phyloP scores from a whole-genome alignment of 92 coral and sea anemone species.

The Zoanthus gigantus region DNA sequence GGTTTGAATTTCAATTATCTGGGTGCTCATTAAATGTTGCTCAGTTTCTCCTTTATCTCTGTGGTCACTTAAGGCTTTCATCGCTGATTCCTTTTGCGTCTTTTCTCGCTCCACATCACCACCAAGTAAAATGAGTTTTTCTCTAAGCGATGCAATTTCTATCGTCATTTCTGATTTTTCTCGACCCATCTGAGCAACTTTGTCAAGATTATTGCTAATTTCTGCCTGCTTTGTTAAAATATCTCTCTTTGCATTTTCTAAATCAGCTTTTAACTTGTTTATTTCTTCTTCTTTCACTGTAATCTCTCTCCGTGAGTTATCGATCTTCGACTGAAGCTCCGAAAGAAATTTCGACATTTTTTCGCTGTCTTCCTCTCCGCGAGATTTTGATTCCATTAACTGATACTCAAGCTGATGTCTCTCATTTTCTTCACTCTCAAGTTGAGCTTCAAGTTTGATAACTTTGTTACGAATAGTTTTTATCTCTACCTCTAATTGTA shows the following conservation, averaged over 20 bases:
- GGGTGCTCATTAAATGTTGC: slow-evolving; percentile 66
- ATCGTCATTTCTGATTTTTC: slow-evolving; percentile 94
- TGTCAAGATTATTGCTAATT: slow-evolving; percentile 74
- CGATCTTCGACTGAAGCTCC: slow-evolving; percentile 80
- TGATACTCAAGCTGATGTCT: slow-evolving; percentile 72
- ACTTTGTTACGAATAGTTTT: slow-evolving; percentile 72
- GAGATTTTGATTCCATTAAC: slow-evolving; percentile 67
- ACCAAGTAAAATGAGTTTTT: slow-evolving; percentile 74
- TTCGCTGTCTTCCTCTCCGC: slow-evolving; percentile 72
- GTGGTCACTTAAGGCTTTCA: slow-evolving; percentile 65
- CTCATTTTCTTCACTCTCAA: slow-evolving; percentile 74
- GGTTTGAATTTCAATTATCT: slow-evolving; percentile 72
- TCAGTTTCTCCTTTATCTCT: slow-evolving; percentile 76
- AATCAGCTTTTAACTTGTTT: slow-evolving; percentile 80
- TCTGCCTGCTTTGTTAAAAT: slow-evolving; percentile 86
- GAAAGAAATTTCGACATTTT: slow-evolving; percentile 73
- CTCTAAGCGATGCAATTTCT: slow-evolving; percentile 88
- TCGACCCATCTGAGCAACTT: slow-evolving; percentile 78
- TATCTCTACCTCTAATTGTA: slow-evolving; percentile 78
- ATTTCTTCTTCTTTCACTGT: slow-evolving; percentile 84
- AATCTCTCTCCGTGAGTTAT: slow-evolving; percentile 84
- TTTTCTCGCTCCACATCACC: slow-evolving; percentile 81
- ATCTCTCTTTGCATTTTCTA: slow-evolving; percentile 80
- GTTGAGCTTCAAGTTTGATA: slow-evolving; percentile 70
- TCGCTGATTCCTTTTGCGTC: slow-evolving; percentile 64